Evolutionary conservation across 2,888 invertebrate species (phyloP).

Genomic region (Andricus quercusramuli): DNA sequence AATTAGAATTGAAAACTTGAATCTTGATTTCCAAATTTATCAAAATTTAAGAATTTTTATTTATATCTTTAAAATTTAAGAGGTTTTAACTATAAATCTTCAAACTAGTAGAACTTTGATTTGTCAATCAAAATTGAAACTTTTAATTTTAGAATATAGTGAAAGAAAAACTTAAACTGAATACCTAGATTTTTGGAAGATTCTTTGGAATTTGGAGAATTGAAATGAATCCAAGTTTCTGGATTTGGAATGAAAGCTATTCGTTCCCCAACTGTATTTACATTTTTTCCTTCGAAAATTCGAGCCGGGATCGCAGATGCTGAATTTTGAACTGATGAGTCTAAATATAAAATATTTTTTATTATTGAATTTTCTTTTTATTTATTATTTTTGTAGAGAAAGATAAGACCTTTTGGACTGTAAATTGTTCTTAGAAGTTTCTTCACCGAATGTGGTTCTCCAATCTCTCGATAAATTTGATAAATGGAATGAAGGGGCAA

Average conservation of each 20-base stretch:
- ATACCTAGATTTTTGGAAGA: not conserved
- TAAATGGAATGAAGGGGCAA: constrained; percentile 79
- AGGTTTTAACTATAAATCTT: too few relatives aligned
- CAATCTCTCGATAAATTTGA: constrained; percentile 78
- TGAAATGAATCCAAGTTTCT: not conserved
- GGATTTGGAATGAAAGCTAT: constrained; percentile 61
- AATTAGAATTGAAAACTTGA: too few relatives aligned
- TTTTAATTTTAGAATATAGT: not conserved
- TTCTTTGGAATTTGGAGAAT: not conserved
- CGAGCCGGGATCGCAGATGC: constrained; percentile 36
- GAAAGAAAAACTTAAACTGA: not conserved
- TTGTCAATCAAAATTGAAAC: not conserved
- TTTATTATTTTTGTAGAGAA: not conserved
- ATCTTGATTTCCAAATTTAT: too few relatives aligned
- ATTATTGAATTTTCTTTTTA: not conserved
- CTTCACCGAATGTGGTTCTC: constrained; percentile 79
- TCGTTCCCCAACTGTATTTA: too few relatives aligned
- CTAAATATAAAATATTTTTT: not conserved
- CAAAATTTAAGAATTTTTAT: too few relatives aligned
- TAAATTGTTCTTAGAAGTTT: constrained; percentile 76
- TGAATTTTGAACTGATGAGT: not conserved
- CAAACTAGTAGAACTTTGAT: too few relatives aligned
- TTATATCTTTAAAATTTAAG: too few relatives aligned
- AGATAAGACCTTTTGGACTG: constrained; percentile 40
- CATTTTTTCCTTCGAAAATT: too few relatives aligned